phyloP scores from a whole-genome alignment of 2,797 vertebrate genomes.

The Aeoliscus strigatus region DNA sequence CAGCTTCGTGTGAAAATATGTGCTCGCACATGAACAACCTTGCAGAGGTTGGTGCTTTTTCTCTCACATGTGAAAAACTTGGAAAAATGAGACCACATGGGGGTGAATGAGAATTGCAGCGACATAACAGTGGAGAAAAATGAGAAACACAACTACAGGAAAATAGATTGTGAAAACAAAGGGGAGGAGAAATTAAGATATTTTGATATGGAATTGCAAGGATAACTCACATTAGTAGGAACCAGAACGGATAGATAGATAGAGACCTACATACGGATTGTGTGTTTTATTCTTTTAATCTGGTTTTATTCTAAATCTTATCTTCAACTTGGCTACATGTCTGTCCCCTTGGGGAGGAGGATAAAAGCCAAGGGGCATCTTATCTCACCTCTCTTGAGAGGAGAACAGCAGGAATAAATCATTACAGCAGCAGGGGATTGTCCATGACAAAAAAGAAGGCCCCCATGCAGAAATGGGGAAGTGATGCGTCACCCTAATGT shows the following conservation, averaged over 20 bases:
- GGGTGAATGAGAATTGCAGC: constrained; percentile 16
- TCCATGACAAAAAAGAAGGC: constrained; percentile 35
- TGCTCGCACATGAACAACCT: constrained; percentile 17
- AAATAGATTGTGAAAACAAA: constrained; percentile 7
- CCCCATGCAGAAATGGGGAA: constrained; percentile 26
- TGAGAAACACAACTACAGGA: constrained; percentile 8
- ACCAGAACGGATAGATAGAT: constrained; percentile 32
- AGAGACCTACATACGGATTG: too few relatives aligned
- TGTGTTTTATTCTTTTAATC: too few relatives aligned
- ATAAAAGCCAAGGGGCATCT: constrained; percentile 41
- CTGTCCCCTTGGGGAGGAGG: constrained; percentile 27
- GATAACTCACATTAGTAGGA: constrained; percentile 15
- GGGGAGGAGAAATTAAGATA: constrained; percentile 3
- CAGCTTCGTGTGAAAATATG: constrained; percentile 31
- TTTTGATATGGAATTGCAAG: neutral
- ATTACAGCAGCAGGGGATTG: constrained; percentile 24
- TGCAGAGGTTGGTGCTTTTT: constrained; percentile 29
- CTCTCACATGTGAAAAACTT: constrained; percentile 21
- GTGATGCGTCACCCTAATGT: constrained; percentile 17
- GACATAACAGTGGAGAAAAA: constrained; percentile 13
- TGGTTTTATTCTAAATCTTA: constrained; percentile 49
- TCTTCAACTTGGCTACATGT: constrained; percentile 42
- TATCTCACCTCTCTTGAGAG: constrained; percentile 47
- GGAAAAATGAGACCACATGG: constrained; percentile 7
- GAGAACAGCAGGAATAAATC: constrained; percentile 17